phyloP scores from a whole-genome alignment of 2,797 vertebrate genomes.

The Chloroceryle inda region DNA sequence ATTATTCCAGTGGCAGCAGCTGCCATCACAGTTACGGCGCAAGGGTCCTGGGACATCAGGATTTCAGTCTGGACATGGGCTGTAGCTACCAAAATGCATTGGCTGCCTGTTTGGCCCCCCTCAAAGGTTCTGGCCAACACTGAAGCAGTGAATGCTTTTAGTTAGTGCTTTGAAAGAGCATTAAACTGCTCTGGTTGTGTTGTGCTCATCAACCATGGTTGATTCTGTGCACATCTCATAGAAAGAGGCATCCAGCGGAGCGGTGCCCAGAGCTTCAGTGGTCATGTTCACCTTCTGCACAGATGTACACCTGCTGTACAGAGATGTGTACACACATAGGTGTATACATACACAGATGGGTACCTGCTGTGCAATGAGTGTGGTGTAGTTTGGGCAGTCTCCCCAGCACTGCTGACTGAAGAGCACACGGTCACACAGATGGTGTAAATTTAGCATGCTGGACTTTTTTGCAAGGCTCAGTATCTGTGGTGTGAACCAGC shows the following conservation, averaged over 20 bases:
- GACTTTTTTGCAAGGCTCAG: neutral
- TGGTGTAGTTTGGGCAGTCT: neutral
- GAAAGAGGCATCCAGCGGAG: neutral
- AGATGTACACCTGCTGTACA: neutral
- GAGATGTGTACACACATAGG: too few species aligned
- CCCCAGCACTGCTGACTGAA: neutral
- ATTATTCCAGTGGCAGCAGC: neutral
- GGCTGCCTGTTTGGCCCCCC: neutral
- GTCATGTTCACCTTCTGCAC: neutral
- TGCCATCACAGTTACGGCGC: fast-evolving
- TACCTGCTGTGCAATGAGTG: neutral
- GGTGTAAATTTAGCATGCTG: neutral
- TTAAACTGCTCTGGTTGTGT: neutral
- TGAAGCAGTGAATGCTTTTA: neutral
- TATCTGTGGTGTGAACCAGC: neutral
- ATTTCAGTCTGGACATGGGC: neutral
- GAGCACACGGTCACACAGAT: neutral
- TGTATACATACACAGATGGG: too few species aligned
- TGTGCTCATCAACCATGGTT: neutral
- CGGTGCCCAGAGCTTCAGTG: neutral
- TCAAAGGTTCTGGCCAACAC: neutral
- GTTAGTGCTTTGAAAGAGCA: neutral
- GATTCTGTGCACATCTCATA: neutral
- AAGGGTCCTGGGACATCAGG: fast-evolving
- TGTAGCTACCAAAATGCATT: neutral